phyloP scores from a whole-genome alignment of 2,113 vertebrate genomes.

The Caretta caretta region DNA sequence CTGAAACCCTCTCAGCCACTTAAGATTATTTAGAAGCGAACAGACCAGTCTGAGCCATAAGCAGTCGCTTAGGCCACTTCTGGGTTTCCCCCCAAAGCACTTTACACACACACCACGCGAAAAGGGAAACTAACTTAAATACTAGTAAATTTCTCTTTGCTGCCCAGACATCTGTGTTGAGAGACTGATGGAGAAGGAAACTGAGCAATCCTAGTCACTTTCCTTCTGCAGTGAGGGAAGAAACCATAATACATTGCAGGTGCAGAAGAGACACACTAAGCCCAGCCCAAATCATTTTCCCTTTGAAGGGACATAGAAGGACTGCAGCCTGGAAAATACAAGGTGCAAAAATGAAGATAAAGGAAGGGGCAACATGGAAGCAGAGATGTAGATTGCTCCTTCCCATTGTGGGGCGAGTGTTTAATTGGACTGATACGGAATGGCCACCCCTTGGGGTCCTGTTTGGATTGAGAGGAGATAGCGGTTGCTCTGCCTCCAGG shows the following conservation, averaged over 20 bases:
- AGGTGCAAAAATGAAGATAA: background rate
- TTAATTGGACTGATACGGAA: background rate
- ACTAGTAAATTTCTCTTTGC: background rate
- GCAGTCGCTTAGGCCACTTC: background rate
- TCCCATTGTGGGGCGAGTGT: fast-evolving
- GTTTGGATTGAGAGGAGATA: background rate
- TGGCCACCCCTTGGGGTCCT: background rate
- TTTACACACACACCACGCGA: background rate
- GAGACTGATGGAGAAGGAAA: background rate
- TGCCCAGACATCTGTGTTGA: fast-evolving
- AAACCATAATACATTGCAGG: background rate
- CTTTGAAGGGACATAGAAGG: background rate
- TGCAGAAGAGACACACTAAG: background rate
- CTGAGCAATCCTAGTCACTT: background rate
- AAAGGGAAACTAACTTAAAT: background rate
- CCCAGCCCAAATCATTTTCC: background rate
- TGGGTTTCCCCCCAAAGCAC: background rate
- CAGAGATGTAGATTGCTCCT: fast-evolving
- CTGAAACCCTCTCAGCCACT: background rate
- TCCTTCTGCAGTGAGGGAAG: background rate
- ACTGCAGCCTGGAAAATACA: background rate
- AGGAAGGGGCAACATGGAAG: background rate
- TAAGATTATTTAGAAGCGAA: background rate
- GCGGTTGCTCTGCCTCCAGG: background rate
- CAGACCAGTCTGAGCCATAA: background rate